Evolutionary conservation across 2,888 invertebrate species (phyloP), one percentile per base, ranked within the genome.

Genomic region (Luffia ferchaultella): DNA sequence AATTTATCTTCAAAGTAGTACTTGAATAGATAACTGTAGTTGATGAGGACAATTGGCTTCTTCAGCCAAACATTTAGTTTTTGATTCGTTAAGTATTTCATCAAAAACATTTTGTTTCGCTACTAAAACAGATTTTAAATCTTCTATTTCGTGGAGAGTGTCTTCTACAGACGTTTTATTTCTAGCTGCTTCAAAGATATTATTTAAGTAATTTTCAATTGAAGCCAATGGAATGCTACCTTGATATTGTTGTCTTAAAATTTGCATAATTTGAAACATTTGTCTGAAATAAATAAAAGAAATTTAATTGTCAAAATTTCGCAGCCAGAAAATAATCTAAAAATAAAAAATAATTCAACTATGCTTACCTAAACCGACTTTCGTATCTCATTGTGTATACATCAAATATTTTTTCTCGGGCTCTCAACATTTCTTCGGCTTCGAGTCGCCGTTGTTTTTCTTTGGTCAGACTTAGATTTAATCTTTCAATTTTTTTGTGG

Each of bases 221-320:
- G 76, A 71, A 20, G 63, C 59, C 2, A 76, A 52, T 2, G 85
- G 84, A 51, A 83, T 42, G 54, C 70, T 62, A 18, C 83, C 80
- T 54, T 79, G 75, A 58, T 85, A 85, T 57, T 85, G 82, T 50
- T 74, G 68, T 48, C 79, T 65, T 9, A 85, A 57, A 16, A 63
- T 60, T 61, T 78, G 73, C 61, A 83, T 60, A 41, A 78, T 61
- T 58, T 78, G 72, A 52, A 67, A 70, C 58, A 83, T 65, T 50
- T 72, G 77, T 55, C 84, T 85, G 54, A 49, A 71, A 70, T 41
- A 5, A 42, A 15, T 47, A 17, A 18, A 9, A 53, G 41, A 2
- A 41, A 42, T 30, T 7, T 30, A n/a, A n/a, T n/a, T n/a, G n/a
- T n/a, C n/a, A n/a, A 45, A 30, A 19, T 20, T n/a, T n/a, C n/a